Evolutionary conservation across 2,113 vertebrate genomes (phyloP).

Genomic region (Petrocephalus microphthalmus): DNA sequence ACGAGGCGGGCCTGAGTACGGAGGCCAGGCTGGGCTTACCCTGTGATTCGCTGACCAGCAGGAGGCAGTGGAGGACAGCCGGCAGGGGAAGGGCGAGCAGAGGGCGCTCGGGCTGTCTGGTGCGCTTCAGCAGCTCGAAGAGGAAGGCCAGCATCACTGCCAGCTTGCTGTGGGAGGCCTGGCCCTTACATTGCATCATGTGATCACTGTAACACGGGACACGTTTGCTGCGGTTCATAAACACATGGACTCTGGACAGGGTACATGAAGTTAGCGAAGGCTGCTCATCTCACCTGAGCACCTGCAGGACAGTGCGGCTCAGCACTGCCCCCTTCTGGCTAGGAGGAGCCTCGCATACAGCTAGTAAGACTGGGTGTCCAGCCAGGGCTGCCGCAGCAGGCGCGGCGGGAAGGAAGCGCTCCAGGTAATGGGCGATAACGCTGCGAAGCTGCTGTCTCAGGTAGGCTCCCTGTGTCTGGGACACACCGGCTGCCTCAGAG

Average conservation of each 20-base stretch:
- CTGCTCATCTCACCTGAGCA: constrained; percentile 52
- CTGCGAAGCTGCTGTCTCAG: constrained; percentile 80
- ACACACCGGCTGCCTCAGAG: constrained; percentile 69
- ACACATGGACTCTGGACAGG: background rate
- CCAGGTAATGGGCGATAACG: constrained; percentile 76
- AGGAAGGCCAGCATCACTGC: constrained; percentile 71
- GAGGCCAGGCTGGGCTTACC: constrained; percentile 57
- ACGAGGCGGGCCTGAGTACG: background rate
- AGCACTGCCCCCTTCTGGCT: constrained; percentile 46
- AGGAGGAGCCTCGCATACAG: constrained; percentile 60
- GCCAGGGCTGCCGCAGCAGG: constrained; percentile 45
- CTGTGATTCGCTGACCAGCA: constrained; percentile 80
- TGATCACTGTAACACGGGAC: constrained; percentile 60
- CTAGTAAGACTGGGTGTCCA: constrained; percentile 80
- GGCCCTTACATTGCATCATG: constrained; percentile 81
- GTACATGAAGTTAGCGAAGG: background rate
- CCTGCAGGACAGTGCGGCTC: constrained; percentile 55
- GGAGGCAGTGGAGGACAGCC: constrained; percentile 70
- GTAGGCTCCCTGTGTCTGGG: constrained; percentile 73
- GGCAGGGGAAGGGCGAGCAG: constrained; percentile 68
- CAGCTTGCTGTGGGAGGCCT: constrained; percentile 71
- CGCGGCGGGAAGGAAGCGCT: constrained; percentile 79
- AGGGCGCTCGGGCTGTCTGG: constrained; percentile 50
- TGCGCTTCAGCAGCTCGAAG: constrained; percentile 71
- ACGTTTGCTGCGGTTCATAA: background rate